These are phyloP conservation scores for Dicaeum eximium DNA, from an alignment of 2,113 vertebrate genomes.

Conservation along the genomic window DNA sequence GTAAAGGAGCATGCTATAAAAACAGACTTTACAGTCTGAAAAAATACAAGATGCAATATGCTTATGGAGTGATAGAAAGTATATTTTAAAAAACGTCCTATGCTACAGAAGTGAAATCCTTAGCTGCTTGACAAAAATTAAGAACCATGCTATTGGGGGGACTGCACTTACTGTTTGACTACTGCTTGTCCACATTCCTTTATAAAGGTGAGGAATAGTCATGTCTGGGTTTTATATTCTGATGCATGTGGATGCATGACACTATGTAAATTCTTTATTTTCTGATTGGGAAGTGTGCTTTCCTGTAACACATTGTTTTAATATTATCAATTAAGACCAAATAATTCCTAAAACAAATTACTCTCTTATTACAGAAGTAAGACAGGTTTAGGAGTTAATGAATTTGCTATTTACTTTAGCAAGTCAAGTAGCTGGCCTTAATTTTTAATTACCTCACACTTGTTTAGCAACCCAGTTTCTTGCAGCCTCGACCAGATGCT, in stretches of 20 bases:
- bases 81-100: background rate
- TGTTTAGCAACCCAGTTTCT: conserved; percentile 78
- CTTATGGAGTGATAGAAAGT: background rate
- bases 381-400: background rate
- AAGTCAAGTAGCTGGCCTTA: background rate
- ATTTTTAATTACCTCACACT: conserved; percentile 77
- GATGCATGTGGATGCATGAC: background rate
- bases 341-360: background rate
- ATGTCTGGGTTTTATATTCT: background rate
- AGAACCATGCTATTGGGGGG: background rate
- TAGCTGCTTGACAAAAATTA: background rate
- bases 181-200: background rate
- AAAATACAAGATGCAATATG: background rate
- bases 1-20: background rate
- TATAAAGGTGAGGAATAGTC: background rate
- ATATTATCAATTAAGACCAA: background rate
- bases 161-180: background rate
- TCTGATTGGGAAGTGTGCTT: background rate
- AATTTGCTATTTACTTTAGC: background rate
- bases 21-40: background rate
- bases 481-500: conserved; percentile 84
- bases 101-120: background rate
- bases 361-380: background rate
- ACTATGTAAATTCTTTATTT: background rate
- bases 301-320: background rate